A percentile compares a stretch with the other conserved stretches of the same genome.
phyloP scores from a whole-genome alignment of 2,888 invertebrate species.

The Agapostemon virescens region DNA sequence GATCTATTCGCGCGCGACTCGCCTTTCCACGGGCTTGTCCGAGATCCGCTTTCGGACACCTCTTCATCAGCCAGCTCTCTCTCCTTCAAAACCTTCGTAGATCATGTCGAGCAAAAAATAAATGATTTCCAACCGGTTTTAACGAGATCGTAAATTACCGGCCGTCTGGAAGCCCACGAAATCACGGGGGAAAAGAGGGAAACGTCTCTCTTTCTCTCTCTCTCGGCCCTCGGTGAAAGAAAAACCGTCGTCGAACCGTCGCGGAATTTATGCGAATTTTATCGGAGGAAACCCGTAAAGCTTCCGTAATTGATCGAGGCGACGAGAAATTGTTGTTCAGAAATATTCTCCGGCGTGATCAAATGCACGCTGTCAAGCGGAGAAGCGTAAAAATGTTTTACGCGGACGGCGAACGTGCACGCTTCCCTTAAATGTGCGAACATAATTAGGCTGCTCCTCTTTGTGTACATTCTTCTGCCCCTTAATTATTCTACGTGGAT shows the following conservation, averaged over 20 bases:
- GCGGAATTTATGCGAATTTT: slow-evolving; percentile 2
- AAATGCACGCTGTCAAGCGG: background rate
- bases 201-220: no score
- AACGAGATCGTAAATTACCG: slow-evolving; percentile 66
- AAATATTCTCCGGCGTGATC: background rate
- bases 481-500: no score
- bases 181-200: slow-evolving; percentile 36
- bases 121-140: slow-evolving; percentile 62
- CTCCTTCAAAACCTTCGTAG: slow-evolving; percentile 44
- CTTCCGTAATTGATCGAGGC: background rate
- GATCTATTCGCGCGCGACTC: slow-evolving; percentile 44
- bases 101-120: slow-evolving; percentile 59
- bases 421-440: background rate
- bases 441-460: background rate
- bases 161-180: slow-evolving; percentile 35
- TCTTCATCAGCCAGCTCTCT: background rate
- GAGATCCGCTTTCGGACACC: background rate
- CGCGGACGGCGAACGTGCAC: background rate
- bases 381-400: background rate
- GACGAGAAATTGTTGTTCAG: background rate
- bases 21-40: slow-evolving; percentile 3
- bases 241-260: background rate
- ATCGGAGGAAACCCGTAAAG: background rate
- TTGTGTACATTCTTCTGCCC: background rate
- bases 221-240: background rate